phyloP scores from a whole-genome alignment of 53 echinoderm and acorn worm genomes.

The Paracentrotus lividus region DNA sequence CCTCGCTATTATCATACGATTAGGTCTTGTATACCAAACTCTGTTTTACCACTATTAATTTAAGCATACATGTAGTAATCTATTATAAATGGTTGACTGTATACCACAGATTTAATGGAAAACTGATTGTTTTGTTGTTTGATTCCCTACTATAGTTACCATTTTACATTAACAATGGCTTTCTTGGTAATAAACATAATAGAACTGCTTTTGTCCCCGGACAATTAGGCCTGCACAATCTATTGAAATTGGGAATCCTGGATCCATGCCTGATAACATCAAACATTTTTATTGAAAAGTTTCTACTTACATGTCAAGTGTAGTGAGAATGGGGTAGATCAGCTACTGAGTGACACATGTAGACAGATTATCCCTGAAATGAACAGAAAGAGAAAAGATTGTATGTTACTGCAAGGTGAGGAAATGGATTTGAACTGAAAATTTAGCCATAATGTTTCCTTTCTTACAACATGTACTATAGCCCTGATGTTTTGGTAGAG shows the following conservation, averaged over 20 bases:
- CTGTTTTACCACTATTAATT: not conserved
- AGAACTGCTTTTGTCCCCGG: no score
- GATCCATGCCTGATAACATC: no score
- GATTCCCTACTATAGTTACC: no score
- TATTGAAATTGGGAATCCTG: no score
- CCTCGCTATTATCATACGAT: not conserved
- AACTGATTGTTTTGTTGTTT: no score
- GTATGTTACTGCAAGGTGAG: not conserved
- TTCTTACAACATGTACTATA: no score
- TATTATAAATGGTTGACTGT: not conserved
- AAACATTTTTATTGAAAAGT: not conserved
- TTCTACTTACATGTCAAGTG: conserved; percentile 18
- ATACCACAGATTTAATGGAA: no score
- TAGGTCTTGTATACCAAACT: not conserved
- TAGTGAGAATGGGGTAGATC: not conserved
- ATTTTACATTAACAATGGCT: no score
- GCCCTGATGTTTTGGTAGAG: no score
- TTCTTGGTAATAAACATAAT: no score
- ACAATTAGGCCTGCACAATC: no score
- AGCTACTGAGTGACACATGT: not conserved
- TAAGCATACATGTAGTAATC: not conserved
- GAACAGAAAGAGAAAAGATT: not conserved
- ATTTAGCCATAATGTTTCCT: no score
- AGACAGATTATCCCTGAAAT: not conserved
- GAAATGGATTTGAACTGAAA: not conserved